Conservation (phyloP, 2,113 vertebrate species). For the Cyphomyrus discorhynchus region DNA sequence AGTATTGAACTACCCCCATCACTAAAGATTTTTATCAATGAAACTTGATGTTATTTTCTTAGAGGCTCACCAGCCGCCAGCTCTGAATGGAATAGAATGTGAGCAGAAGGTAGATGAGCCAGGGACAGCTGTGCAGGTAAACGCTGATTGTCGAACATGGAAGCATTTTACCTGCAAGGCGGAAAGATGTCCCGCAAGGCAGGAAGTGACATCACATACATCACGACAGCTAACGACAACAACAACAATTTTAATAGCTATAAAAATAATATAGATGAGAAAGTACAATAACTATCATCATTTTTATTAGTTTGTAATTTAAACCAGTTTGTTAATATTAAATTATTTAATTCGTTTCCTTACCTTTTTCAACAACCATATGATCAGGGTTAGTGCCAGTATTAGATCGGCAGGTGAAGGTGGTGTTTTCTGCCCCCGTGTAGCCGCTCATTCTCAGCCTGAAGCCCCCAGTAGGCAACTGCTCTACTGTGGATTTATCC, state of each 20-base stretch:
- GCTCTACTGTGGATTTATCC: conserved; percentile 45
- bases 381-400: conserved; percentile 21
- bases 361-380: conserved; percentile 48
- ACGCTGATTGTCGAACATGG: conserved; percentile 57
- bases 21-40: neutral
- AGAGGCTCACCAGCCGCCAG: conserved; percentile 17
- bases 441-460: conserved; percentile 46
- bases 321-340: neutral
- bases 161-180: conserved; percentile 45
- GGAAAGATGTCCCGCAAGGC: conserved; percentile 14
- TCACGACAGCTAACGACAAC: neutral
- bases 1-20: neutral
- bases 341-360: neutral
- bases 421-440: conserved; percentile 51
- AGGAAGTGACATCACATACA: neutral
- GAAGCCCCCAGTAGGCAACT: conserved; percentile 47
- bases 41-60: neutral
- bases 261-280: neutral
- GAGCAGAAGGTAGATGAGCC: conserved; percentile 43
- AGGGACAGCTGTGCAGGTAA: conserved; percentile 46
- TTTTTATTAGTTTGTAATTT: neutral
- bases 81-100: conserved; percentile 32
- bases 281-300: neutral
- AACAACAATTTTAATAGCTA: neutral
- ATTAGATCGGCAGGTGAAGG: conserved; percentile 57